Base-by-base conservation (phyloP, 2,888 invertebrate genomes). In the Rhyacophila evoluta region DNA sequence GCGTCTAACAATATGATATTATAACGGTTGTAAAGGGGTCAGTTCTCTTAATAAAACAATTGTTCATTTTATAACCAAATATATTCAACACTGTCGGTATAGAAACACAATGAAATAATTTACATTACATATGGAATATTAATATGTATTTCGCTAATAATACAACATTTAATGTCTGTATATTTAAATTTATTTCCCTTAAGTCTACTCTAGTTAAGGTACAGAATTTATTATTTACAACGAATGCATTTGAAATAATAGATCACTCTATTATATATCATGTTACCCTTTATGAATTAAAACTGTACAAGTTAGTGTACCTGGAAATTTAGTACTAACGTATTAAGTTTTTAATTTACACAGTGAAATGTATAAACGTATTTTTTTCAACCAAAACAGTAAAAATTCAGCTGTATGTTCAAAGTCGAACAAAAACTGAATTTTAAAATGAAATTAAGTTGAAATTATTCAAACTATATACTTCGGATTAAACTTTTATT, bases 41-140 rank as follows among this genome's bases (percentile, higher is more conserved):
- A 33, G 6, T 33, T 33, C 29, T 33, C 29, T 28, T 25, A 70
- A 76, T 72, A 74, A 77, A 74, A 77, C 79, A 77, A 36, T 33
- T 11, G 11, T 33, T 68, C 74, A 81, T 82, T 82, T 82, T 82
- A 33, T 82, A 81, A 79, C 72, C 82, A 82, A 82, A 82, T 82
- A 82, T 82, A 82, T 81, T 82, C 81, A 82, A 82, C 82, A 82
- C 82, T 82, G 82, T 81, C 68, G 72, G 74, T 74, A 81, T 82
- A 80, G 76, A 75, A 78, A 81, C 74, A 77, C 77, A 72, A 77
- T 72, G 67, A 72, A 72, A 80, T 75, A 74, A 78, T 72, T 75
- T 68, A 80, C 75, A 80, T 39, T 80, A 71, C 75, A 69, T 55
- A 75, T 75, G 71, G 39, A 75, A 78, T 80, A 72, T 55, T 55